phyloP scores from a whole-genome alignment of 1,140 invertebrate species.

The Drosophila trapezifrons region DNA sequence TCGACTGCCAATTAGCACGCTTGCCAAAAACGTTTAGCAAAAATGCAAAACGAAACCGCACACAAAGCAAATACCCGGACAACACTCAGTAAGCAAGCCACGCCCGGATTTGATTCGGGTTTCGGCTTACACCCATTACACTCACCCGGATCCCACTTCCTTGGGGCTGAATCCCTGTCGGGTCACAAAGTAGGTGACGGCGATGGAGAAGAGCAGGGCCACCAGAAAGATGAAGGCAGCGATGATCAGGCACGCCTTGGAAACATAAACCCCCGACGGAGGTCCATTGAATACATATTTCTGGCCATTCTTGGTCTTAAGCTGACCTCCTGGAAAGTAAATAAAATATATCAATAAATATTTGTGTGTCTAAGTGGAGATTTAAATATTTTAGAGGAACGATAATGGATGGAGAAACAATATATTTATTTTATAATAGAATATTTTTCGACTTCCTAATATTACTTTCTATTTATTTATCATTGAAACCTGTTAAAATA shows the following conservation, averaged over 20 bases:
- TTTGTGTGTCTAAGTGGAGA: neutral
- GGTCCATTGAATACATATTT: conserved; percentile 83
- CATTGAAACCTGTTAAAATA: neutral
- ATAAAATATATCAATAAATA: conserved; percentile 1
- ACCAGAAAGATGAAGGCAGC: conserved; percentile 62
- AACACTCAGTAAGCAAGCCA: conserved; percentile 29
- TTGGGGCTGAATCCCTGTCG: conserved; percentile 31
- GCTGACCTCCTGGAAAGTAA: conserved; percentile 71
- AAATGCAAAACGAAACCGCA: conserved; percentile 38
- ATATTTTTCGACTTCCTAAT: neutral
- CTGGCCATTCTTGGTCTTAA: conserved; percentile 83
- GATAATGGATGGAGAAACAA: no score
- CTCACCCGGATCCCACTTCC: conserved; percentile 58
- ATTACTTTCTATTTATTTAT: neutral
- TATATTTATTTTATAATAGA: no score
- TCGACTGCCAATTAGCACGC: conserved; percentile 68
- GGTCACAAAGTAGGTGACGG: conserved; percentile 78
- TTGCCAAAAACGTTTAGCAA: conserved; percentile 60
- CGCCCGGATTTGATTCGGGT: conserved; percentile 32
- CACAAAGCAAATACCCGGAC: conserved; percentile 46
- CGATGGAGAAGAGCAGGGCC: conserved; percentile 69
- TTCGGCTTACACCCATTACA: conserved; percentile 15
- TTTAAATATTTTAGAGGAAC: neutral
- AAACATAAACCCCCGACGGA: conserved; percentile 78
- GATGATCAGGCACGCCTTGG: conserved; percentile 68